Base-by-base conservation (phyloP, 2,113 vertebrate species). In the Gallinago media region DNA sequence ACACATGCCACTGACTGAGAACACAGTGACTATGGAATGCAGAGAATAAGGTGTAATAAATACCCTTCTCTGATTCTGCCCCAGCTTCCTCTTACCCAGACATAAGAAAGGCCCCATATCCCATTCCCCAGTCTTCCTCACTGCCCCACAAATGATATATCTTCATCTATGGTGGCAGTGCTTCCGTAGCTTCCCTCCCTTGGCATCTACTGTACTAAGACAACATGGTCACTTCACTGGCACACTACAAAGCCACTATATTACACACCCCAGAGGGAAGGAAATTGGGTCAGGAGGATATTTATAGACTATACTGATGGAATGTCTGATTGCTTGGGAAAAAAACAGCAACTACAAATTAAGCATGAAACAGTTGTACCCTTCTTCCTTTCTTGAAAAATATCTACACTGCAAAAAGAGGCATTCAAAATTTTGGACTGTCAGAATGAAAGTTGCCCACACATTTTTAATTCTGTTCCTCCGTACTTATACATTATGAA, bases 211-310 rank as follows among this genome's bases (percentile, higher is more conserved):
- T 12, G 13, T 29, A 50, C 76, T 32, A 59, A 55, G 65, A 40
- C 73, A 87, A 44, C 38, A 10, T 10, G 56, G 76, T 71, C 29
- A 23, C 68, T 81, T 71, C 76, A n/a, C 32, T 72, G 86, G 72
- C 88, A 86, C 14, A 3, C 47, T 52, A 13, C 50, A 89, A 74
- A 92, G 72, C 85, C 82, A 83, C 56, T 26, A 54, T 22, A 94
- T 83, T 74, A 66, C 6, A 3, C 72, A 88, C 38, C 80, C 68
- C 58, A 84, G 86, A 91, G 94, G 40, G 83, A 95, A 84, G 86
- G 91, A 96, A 96, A 91, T 95, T 94, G 76, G 62, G 86, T 91
- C 83, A 77, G 79, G 38, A 71, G 20, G 52, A 61, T 96, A 92
- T 94, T 95, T 94, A 74, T 88, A 92, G 92, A 54, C 75, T 70